Base-by-base conservation (phyloP, 2,888 invertebrate species). In the Pseudococcus jackbeardsleyi region DNA sequence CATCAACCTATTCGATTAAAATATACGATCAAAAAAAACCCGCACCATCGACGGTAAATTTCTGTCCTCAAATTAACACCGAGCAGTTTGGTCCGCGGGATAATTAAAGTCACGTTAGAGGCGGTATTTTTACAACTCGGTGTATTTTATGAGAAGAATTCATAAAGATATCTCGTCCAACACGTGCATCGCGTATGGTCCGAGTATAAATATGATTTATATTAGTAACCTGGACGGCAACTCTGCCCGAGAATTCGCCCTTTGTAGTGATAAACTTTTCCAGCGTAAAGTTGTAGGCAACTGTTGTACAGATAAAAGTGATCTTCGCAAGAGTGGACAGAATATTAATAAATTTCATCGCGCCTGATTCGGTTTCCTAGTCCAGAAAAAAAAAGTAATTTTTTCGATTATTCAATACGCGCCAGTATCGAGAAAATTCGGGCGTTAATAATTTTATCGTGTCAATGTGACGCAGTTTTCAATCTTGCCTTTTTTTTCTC, bases 281-380 rank as follows among this genome's bases (percentile, higher is more conserved):
- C 64, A 17, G 3, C 12, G 5, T 33, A 72, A 72, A 72, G 72
- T 72, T 72, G 5, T 8, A 42, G 7, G 72, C 33, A 72, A 72
- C 72, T 72, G 72, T 72, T 72, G 72, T 72, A 5, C 42, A 72
- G 72, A 72, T 72, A 72, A 72, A 72, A 72, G 33, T 33, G 33
- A 72, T 72, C 72, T 39, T 33, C 72, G 42, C 9, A 2, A 33
- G 72, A 72, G 72, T 72, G 72, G 72, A 72, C 72, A 72, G 72
- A 72, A 72, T 72, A 72, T 72, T 72, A 72, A 72, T 72, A 72
- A 72, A 72, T 72, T 72, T 72, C 72, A 33, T 72, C 72, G 72
- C 72, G 64, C 59, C n/a, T 22, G 17, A 15, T 72, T 72, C 33
- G 33, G 72, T 72, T 33, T 72, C 72, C 64, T 26, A 33, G 3